Evolutionary conservation across 2,797 vertebrate genomes (phyloP).

Genomic region (Falco concolor): DNA sequence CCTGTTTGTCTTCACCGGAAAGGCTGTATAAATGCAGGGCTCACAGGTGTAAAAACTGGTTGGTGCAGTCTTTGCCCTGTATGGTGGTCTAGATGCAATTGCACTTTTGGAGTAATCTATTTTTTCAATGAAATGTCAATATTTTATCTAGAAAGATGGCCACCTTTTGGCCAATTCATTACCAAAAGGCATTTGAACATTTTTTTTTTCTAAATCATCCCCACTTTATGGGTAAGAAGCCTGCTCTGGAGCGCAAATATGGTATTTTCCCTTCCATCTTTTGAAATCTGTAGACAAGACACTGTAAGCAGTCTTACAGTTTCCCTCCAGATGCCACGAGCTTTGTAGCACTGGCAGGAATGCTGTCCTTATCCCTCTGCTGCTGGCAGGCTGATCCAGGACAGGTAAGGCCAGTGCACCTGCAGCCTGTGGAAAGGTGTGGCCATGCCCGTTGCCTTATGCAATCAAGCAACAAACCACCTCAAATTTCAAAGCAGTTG

Average conservation of each 20-base stretch:
- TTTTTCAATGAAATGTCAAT: neutral
- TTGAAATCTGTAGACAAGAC: neutral
- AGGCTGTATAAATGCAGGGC: neutral
- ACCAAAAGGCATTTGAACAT: neutral
- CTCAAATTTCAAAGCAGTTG: slow-evolving; percentile 15
- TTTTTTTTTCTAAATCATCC: neutral
- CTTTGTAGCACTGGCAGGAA: neutral
- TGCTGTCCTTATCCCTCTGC: neutral
- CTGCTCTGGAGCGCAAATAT: fast-evolving
- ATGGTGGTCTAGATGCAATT: fast-evolving
- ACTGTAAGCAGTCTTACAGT: fast-evolving
- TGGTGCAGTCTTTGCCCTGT: neutral
- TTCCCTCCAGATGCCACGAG: neutral
- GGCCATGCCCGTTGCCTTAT: neutral
- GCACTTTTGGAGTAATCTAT: neutral
- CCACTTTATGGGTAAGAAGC: neutral
- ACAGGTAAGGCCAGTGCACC: neutral
- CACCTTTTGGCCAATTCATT: neutral
- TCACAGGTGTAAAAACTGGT: neutral
- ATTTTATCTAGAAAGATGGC: neutral
- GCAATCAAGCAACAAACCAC: neutral
- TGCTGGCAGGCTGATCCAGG: neutral
- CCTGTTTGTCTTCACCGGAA: neutral
- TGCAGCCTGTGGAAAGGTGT: neutral
- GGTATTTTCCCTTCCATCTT: neutral